Base-by-base conservation (phyloP, 2,113 vertebrate genomes). In the Cheilinus undulatus region DNA sequence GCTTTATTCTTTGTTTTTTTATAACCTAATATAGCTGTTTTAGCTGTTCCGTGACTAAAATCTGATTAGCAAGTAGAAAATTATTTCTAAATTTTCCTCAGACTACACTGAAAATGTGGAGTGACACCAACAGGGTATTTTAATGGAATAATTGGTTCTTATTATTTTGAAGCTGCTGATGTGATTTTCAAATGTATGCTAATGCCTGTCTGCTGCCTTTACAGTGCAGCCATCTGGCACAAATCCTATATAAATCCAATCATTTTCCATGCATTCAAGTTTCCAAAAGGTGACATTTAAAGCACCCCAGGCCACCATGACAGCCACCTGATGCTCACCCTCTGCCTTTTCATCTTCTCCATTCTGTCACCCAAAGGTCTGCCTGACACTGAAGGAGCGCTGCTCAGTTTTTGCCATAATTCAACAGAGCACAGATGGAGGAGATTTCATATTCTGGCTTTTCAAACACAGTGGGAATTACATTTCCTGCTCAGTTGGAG, bases 281-380 rank as follows among this genome's bases (percentile, higher is more conserved):
- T 43, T 51, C 72, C 46, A 69, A 10, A 20, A 51, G 49, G 42
- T 76, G 75, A 46, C 51, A 61, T 60, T 77, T 68, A 40, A 53
- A 30, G 27, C 69, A 26, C 48, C 11, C 60, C 26, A 36, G 57
- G 84, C 69, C 61, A 68, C 57, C 28, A 15, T 3, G 36, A 32
- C 45, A 38, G 56, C 42, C 60, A 74, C 61, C 72, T 65, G 69
- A 23, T 70, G 69, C 49, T 54, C 61, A 20, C 42, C 17, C 36
- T 68, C 72, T 54, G 32, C 72, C 24, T 67, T 28, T 13, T 53
- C 57, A 49, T 51, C 69, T 53, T 57, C 42, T 10, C 38, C 20
- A 43, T 60, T 36, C 53, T 20, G 36, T 53, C 71, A 38, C 56
- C 42, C 28, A 15, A 69, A 67, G 57, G 50, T 27, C 54, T n/a